phyloP scores from a whole-genome alignment of 1,140 invertebrate genomes.

The Halictus rubicundus region DNA sequence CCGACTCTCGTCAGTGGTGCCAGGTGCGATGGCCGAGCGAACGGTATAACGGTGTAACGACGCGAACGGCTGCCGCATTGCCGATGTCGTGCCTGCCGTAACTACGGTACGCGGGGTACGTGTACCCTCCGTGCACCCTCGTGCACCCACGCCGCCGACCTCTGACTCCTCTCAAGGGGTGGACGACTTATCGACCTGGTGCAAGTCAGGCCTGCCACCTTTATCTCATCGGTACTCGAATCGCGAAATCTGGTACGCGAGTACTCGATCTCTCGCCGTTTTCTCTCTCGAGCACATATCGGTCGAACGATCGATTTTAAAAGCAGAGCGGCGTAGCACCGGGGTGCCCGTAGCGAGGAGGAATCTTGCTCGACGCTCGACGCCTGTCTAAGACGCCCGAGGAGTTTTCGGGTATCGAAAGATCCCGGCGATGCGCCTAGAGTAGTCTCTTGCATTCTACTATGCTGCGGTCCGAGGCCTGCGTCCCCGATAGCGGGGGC shows the following conservation, averaged over 20 bases:
- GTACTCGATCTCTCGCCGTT: not conserved
- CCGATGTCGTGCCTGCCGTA: conserved; percentile 73
- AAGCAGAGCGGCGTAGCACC: no score
- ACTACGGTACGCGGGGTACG: conserved; percentile 61
- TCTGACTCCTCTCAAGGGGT: conserved; percentile 61
- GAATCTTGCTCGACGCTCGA: no score
- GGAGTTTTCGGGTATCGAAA: not conserved
- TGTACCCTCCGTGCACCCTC: conserved; percentile 53
- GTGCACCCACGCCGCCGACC: conserved; percentile 56
- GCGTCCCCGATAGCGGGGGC: not conserved
- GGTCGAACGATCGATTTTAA: not conserved
- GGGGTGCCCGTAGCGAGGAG: no score
- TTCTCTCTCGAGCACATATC: not conserved
- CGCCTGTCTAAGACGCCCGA: no score
- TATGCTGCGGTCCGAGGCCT: not conserved
- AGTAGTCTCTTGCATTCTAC: conserved; percentile 22
- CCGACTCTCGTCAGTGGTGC: conserved; percentile 41
- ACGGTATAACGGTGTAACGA: conserved; percentile 24
- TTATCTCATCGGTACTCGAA: conserved; percentile 31
- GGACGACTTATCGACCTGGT: conserved; percentile 68
- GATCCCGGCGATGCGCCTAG: not conserved
- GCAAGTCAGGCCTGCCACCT: conserved; percentile 61
- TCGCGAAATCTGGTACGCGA: conserved; percentile 29
- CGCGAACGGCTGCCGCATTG: conserved; percentile 74
- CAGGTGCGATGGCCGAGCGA: conserved; percentile 54